Evolutionary conservation across 2,888 invertebrate genomes (phyloP), one percentile per base, ranked within the genome.

Genomic region (Epicampocera succincta): DNA sequence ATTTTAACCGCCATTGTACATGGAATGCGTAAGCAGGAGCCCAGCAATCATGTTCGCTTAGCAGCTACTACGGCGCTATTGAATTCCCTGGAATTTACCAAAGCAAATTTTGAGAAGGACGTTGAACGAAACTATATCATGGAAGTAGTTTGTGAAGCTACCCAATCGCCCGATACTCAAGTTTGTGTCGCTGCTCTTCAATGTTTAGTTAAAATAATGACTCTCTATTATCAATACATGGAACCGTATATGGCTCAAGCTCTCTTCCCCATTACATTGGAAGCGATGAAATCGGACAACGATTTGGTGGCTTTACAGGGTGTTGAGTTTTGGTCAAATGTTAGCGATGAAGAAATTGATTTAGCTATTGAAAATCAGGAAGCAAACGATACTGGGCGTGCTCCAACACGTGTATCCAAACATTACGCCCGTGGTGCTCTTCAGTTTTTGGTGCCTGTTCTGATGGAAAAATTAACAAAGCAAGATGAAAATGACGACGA

Each of bases 241-340:
- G 99, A 99, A 90, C 96, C 97, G 13, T 99, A 99, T 89, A 99
- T 99, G 99, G 97, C 96, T 0, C 97, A 96, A 88, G 99, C 99
- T 13, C 92, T 99, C 17, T 99, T 99, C 91, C 98, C 99, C 33
- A 99, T 99, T 77, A 99, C 99, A 9, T 92, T 99, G 89, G 98
- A 98, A 91, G 99, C 99, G 11, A 99, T 99, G 98, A 98, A 98
- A 90, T 97, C 97, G 17, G 97, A 98, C 84, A 94, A 96, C 84
- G 98, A 99, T 92, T 98, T 99, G 86, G 96, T 99, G 69, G 96
- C 98, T 17, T 93, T 99, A 74, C 99, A 99, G 92, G 99, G 99
- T 85, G 99, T 99, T 90, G 99, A 99, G 91, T 99, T 99, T 92
- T 99, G 99, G 99, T 99, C 99, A 4, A 99, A 98, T 87, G 99